A percentile compares a stretch with the other conserved stretches of the same genome.
These are phyloP conservation scores for Tiliqua scincoides DNA, from an alignment of 2,113 vertebrate genomes.

Conservation along the genomic window DNA sequence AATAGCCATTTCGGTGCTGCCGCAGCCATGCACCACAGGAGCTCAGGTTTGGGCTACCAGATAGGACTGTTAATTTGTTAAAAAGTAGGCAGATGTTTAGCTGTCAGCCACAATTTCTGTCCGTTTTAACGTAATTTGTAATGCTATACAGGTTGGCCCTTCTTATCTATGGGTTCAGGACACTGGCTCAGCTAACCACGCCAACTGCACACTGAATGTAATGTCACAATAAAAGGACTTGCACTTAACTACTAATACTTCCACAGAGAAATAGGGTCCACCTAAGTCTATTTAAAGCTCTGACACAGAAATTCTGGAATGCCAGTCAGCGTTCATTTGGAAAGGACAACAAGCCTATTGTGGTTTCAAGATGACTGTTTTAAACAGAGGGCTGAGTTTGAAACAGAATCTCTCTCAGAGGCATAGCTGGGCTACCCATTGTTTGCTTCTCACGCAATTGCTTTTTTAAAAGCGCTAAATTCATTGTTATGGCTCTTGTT, in stretches of 20 bases:
- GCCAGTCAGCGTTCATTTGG: neutral
- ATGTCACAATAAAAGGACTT: neutral
- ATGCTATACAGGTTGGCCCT: too few species aligned
- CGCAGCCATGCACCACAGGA: too few species aligned
- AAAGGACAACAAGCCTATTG: neutral
- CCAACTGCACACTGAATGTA: neutral
- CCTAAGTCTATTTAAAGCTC: neutral
- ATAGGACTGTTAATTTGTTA: too few species aligned
- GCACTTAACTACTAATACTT: neutral
- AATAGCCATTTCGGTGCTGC: too few species aligned
- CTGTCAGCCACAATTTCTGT: too few species aligned
- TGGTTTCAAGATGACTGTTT: neutral
- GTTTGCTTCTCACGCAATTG: neutral
- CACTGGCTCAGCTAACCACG: neutral
- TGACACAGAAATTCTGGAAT: neutral
- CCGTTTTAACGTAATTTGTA: too few species aligned
- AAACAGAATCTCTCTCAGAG: neutral
- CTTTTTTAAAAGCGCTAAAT: neutral
- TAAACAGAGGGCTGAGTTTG: neutral
- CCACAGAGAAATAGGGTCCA: constrained; percentile 4
- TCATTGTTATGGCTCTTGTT: neutral
- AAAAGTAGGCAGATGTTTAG: too few species aligned
- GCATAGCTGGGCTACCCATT: fast-evolving
- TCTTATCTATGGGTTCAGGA: too few species aligned
- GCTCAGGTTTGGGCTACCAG: too few species aligned